Evolutionary conservation across 2,888 invertebrate species (phyloP).

Genomic region (Drepana falcataria): DNA sequence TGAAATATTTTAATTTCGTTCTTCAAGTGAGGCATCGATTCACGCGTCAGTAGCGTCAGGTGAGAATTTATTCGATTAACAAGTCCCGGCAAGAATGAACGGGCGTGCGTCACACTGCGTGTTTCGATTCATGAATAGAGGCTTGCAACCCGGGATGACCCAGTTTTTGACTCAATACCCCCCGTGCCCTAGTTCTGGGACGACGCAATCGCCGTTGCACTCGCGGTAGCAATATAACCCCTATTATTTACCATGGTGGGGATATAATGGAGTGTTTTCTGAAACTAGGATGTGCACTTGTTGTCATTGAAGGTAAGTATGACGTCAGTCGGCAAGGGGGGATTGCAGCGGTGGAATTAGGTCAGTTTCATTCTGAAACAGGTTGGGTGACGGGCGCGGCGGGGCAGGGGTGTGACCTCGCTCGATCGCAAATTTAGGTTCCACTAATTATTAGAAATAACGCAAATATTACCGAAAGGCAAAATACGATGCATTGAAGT

Average conservation of each 20-base stretch:
- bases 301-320: slow-evolving; percentile 49
- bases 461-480: slow-evolving; percentile 7
- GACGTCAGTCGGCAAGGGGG: slow-evolving; percentile 78
- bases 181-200: slow-evolving; percentile 19
- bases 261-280: slow-evolving; percentile 20
- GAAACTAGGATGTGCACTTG: slow-evolving; percentile 44
- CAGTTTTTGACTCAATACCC: slow-evolving; percentile 78
- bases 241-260: slow-evolving; percentile 12
- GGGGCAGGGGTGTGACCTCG: slow-evolving; percentile 31
- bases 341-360: slow-evolving; percentile 74
- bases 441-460: slow-evolving; percentile 38
- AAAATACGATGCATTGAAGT: too few relatives aligned
- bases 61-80: slow-evolving; percentile 49
- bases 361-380: slow-evolving; percentile 84
- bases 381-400: slow-evolving; percentile 45
- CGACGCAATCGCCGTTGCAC: slow-evolving; percentile 25
- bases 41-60: slow-evolving; percentile 39
- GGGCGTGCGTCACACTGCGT: slow-evolving; percentile 55
- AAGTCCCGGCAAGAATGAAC: slow-evolving; percentile 68
- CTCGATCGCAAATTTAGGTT: slow-evolving; percentile 48
- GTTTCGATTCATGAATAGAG: slow-evolving; percentile 79
- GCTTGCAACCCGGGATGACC: slow-evolving; percentile 83
- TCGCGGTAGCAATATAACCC: slow-evolving; percentile 16
- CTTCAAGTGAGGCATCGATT: slow-evolving; percentile 12
- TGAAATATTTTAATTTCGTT: not conserved